Base-by-base conservation (phyloP, 2,888 invertebrate genomes). In the Sesamia inferens region DNA sequence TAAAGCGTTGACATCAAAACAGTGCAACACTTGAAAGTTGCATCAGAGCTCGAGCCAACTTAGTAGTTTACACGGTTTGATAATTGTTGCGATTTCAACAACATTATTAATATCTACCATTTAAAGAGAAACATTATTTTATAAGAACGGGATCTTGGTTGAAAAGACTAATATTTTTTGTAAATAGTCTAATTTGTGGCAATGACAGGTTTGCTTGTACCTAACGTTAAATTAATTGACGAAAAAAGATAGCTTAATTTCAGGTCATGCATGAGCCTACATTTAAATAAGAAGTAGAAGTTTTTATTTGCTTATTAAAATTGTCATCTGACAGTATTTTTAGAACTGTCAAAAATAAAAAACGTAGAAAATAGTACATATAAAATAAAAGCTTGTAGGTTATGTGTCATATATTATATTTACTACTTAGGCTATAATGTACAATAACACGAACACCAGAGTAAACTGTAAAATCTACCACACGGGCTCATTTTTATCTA, bases 1-100 rank as follows among this genome's bases (percentile, higher is more conserved):
- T 71, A 66, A 76, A 63, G 14, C 54, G 68, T 68, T 79, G 62
- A 66, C 68, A 76, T 80, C 81, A 73, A 85, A 80, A 78, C 74
- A 74, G 63, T 71, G 77, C 74, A 76, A 76, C 69, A 76, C 58
- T 72, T 67, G n/a, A 55, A 16, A 2, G 57, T 83, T 85, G 72
- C 82, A 78, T 68, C 82, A 82, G 51, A 69, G 19, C 48, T 47
- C 61, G 55, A 51, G 48, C 48, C 62, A 62, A 76, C 59, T 44
- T 48, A 42, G 62, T 68, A 79, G 31, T 77, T 66, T 65, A 57
- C 75, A 71, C 69, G 39, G 51, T 71, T 82, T 67, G 47, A 74
- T 83, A 82, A 84, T 73, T 71, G 48, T 74, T 77, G 39, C n/a
- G 5, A 54, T 78, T 74, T 47, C 77, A 55, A 58, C 48, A 69